Conservation (phyloP, 1,140 invertebrate species). For the Drosophila virilis region DNA sequence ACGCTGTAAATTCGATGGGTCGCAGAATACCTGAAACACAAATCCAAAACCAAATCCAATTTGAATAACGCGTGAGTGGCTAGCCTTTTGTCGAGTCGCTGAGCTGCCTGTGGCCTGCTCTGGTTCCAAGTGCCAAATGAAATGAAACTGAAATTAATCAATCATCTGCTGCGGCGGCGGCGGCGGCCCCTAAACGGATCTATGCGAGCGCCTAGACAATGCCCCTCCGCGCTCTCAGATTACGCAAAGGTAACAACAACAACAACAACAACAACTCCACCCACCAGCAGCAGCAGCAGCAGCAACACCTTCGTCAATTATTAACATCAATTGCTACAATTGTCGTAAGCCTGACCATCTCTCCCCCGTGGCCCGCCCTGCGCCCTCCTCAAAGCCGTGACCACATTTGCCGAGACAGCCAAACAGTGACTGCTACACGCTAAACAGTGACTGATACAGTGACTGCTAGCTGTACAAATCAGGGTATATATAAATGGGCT, state of each 20-base stretch:
- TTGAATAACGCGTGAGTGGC: not conserved
- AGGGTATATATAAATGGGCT: no score
- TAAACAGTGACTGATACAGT: not conserved
- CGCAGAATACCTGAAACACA: conserved; percentile 92
- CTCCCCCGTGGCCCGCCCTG: not conserved
- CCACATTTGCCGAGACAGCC: not conserved
- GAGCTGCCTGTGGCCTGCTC: conserved; percentile 31
- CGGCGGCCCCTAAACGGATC: conserved; percentile 69
- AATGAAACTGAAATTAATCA: conserved; percentile 84
- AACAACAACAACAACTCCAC: conserved; percentile 31
- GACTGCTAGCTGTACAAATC: not conserved
- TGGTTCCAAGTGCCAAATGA: conserved; percentile 63
- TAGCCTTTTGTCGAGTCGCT: not conserved
- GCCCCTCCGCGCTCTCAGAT: conserved; percentile 50
- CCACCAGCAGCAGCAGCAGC: conserved; percentile 23
- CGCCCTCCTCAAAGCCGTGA: not conserved
- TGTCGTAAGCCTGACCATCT: conserved; percentile 70
- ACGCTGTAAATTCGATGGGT: conserved; percentile 97
- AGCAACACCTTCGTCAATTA: conserved; percentile 79
- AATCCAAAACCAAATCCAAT: conserved; percentile 1
- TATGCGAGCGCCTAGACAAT: conserved; percentile 60
- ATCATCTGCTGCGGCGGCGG: conserved; percentile 62
- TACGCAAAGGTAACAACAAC: conserved; percentile 67
- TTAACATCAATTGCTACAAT: conserved; percentile 83
- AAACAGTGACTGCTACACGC: conserved; percentile 30